Conservation (phyloP, 2,888 invertebrate genomes). For the Drosophila villosipedis region DNA sequence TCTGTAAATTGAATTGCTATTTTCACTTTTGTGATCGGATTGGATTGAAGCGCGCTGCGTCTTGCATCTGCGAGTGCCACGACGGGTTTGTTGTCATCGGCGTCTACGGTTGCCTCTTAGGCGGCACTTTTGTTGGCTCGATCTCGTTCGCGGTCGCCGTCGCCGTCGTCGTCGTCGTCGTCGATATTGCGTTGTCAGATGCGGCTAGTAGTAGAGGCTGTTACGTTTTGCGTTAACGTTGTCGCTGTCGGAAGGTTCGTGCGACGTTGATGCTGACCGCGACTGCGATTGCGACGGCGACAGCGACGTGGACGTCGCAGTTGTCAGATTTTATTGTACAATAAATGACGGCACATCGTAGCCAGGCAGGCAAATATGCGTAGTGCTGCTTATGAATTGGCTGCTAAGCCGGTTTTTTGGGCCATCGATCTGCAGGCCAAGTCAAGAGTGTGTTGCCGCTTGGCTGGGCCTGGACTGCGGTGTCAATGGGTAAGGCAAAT, state of each 20-base stretch:
- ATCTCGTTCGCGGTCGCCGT: conserved; percentile 66
- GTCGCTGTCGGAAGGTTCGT: conserved; percentile 56
- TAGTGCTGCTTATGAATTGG: conserved; percentile 64
- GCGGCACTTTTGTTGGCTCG: conserved; percentile 76
- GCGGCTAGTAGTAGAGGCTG: conserved; percentile 39
- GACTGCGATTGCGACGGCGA: conserved; percentile 21
- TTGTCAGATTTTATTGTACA: conserved; percentile 64
- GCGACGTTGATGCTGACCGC: conserved; percentile 18
- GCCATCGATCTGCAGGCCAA: conserved; percentile 30
- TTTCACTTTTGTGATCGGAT: conserved; percentile 61
- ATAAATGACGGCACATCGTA: conserved; percentile 71
- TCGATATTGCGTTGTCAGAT: conserved; percentile 39
- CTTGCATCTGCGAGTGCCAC: conserved; percentile 78
- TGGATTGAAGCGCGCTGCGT: conserved; percentile 64
- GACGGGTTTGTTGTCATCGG: conserved; percentile 78
- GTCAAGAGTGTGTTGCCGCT: conserved; percentile 17
- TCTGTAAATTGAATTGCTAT: conserved; percentile 41
- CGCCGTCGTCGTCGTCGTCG: not conserved
- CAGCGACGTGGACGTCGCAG: conserved; percentile 32
- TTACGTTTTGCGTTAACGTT: conserved; percentile 51
- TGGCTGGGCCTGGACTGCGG: conserved; percentile 40
- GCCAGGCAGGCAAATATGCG: conserved; percentile 50
- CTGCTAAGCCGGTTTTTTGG: conserved; percentile 64
- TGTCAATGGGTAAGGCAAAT: conserved; percentile 53
- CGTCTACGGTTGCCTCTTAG: conserved; percentile 76